These are phyloP conservation scores for Spinibarbus caldwelli DNA, from an alignment of 2,797 vertebrate species.

Conservation along the genomic window DNA sequence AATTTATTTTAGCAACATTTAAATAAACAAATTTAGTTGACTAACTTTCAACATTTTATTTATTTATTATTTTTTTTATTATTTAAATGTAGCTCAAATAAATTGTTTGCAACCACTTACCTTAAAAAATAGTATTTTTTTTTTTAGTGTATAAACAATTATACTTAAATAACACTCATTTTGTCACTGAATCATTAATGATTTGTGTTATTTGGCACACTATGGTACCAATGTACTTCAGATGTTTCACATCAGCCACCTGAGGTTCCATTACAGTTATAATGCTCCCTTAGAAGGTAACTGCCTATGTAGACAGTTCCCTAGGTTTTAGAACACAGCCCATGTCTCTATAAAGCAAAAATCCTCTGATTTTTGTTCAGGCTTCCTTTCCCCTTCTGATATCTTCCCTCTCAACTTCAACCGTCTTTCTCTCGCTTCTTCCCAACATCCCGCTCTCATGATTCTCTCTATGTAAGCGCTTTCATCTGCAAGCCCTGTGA, in stretches of 20 bases:
- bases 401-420: constrained; percentile 1
- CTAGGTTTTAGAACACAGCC: not conserved
- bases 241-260: not conserved
- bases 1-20: too few relatives aligned
- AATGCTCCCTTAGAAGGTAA: not conserved
- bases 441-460: not conserved
- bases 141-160: not conserved
- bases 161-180: not conserved
- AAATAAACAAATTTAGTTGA: too few relatives aligned
- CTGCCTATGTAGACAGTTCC: not conserved
- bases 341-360: not conserved
- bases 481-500: constrained; percentile 29
- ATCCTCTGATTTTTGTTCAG: not conserved
- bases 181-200: not conserved
- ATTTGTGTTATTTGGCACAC: not conserved
- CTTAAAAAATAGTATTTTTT: too few relatives aligned
- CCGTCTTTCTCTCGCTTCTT: not conserved
- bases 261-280: not conserved
- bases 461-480: not conserved
- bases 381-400: constrained; percentile 1
- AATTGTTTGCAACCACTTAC: too few relatives aligned
- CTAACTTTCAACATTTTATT: too few relatives aligned
- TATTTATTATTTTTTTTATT: too few relatives aligned
- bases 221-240: not conserved
- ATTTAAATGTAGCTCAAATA: too few relatives aligned